Percentiles rank a stretch among this genome's conserved stretches.
These are phyloP conservation scores for Apostichopus leukothele DNA, from an alignment of 53 echinoderm and acorn worm species.

Conservation along the genomic window DNA sequence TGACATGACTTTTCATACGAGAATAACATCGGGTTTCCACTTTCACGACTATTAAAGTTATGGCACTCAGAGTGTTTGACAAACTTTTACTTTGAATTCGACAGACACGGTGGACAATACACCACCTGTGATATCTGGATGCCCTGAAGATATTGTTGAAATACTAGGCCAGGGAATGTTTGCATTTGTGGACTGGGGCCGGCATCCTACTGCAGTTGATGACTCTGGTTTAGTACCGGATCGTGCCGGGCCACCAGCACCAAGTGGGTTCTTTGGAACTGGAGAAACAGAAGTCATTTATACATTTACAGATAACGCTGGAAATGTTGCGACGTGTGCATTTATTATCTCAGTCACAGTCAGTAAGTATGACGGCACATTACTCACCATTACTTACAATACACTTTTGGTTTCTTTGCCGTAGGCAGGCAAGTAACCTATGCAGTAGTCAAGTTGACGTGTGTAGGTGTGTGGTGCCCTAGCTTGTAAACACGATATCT, in stretches of 20 bases:
- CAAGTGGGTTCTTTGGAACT: neutral
- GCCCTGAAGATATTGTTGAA: neutral
- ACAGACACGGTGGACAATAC: neutral
- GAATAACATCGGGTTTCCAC: too few relatives aligned
- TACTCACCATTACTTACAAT: neutral
- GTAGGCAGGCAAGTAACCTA: neutral
- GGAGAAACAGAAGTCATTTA: slow-evolving; percentile 8
- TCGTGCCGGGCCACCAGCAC: neutral
- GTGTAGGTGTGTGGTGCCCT: too few relatives aligned
- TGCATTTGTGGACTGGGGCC: neutral
- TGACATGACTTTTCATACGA: too few relatives aligned
- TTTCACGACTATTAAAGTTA: too few relatives aligned
- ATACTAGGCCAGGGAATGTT: neutral
- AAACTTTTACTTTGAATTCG: too few relatives aligned
- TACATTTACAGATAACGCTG: slow-evolving; percentile 28
- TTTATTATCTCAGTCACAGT: neutral
- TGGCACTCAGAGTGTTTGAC: too few relatives aligned
- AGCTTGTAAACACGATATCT: too few relatives aligned
- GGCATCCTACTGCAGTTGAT: slow-evolving; percentile 10
- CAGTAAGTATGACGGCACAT: neutral
- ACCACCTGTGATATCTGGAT: slow-evolving; percentile 14
- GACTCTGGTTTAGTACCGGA: neutral
- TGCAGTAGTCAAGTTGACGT: too few relatives aligned
- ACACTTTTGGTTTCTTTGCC: neutral
- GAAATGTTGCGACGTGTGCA: slow-evolving; percentile 6